Base-by-base conservation (phyloP, 2,888 invertebrate genomes). In the Ichneumoninae sp. region DNA sequence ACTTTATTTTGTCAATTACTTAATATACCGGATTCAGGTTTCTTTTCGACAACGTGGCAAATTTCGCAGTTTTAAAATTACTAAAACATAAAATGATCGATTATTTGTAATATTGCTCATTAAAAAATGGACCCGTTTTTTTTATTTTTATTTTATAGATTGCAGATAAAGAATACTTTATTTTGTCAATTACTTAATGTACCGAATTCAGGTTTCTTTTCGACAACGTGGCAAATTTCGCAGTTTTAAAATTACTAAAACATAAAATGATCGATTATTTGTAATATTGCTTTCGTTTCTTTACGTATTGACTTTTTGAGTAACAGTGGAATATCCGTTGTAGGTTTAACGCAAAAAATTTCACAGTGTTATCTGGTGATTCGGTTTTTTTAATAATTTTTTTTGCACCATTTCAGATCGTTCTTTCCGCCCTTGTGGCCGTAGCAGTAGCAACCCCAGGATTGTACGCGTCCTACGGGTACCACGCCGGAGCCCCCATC, bases 401-500 rank as follows among this genome's bases (percentile, higher is more conserved):
- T 6, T 26, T 22, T n/a, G 16, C 44, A 33, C 10, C 6, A 75
- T 79, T 85, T 3, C 85, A 92, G 92, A 88, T 90, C 30, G 86
- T 88, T 33, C 77, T 91, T 16, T 83, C 83, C 33, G 88, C 88
- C 36, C 77, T 90, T 8, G 86, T 81, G 79, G 87, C 87, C 54
- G 73, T 89, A n/a, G 87, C 88, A 3, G 57, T 83, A 4, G 91
- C 91, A 1, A 68, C 81, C 2, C 87, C 90, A 6, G 88, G 85
- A 22, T 88, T 88, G 6, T 54, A 86, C 33, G 81, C 74, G 19
- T 76, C 88, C 7, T 84, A 89, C 77, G 85, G 85, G 26, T 89
- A 91, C 76, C 87, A 91, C 36, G 69, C 87, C 8, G 80, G 71
- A 8, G 91, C 91, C n/a, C 90, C 91, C 36, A 78, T 91, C 66